These are phyloP conservation scores for Blastobasis adustella DNA, from an alignment of 2,888 invertebrate species.

Conservation along the genomic window DNA sequence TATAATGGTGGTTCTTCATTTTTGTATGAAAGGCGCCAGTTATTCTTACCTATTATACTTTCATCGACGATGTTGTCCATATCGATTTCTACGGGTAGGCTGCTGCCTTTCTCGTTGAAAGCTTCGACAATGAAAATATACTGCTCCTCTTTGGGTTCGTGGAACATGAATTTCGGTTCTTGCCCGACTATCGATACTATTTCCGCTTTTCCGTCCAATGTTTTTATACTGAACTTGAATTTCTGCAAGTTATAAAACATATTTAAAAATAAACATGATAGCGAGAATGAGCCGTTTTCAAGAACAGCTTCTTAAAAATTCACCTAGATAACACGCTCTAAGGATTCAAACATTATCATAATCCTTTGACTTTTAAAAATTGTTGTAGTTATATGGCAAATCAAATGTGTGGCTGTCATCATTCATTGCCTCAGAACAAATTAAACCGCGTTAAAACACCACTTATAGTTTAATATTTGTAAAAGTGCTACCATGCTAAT, in stretches of 20 bases:
- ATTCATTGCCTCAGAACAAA: no score
- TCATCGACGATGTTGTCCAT: constrained; percentile 41
- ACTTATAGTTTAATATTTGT: no score
- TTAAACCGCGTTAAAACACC: no score
- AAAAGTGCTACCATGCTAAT: no score
- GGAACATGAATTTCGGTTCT: constrained; percentile 54
- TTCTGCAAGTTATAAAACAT: constrained; percentile 37
- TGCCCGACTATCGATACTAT: constrained; percentile 49
- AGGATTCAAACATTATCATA: no score
- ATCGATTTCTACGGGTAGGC: constrained; percentile 45
- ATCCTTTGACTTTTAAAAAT: no score
- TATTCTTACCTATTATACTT: constrained; percentile 1
- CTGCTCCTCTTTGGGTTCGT: constrained; percentile 42
- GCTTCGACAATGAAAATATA: constrained; percentile 54
- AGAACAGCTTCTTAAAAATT: no score
- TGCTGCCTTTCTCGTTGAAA: constrained; percentile 60
- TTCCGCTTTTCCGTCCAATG: constrained; percentile 34
- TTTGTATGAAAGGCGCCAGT: neutral
- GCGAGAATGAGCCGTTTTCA: no score
- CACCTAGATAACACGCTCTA: no score
- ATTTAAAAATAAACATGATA: no score
- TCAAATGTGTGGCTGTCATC: no score
- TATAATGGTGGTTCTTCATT: neutral
- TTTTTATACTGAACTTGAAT: constrained; percentile 51
- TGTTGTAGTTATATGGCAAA: no score